Conservation (phyloP, 2,797 vertebrate species). For the Cryptoprocta ferox region DNA sequence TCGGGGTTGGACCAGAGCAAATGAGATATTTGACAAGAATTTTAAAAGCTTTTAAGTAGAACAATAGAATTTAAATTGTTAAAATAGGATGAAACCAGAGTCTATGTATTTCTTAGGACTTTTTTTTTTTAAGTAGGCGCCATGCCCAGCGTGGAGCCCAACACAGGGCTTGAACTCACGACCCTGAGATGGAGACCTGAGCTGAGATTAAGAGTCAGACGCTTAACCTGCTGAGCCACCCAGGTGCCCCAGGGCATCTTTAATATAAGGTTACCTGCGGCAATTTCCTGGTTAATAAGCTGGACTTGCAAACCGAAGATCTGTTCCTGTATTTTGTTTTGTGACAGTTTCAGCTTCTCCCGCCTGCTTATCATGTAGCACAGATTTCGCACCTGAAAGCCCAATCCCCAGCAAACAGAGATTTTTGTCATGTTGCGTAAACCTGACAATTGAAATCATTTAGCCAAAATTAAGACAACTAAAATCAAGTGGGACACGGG, state of each 20-base stretch:
- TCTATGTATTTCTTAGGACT: neutral
- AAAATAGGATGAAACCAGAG: conserved; percentile 30
- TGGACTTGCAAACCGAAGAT: conserved; percentile 96
- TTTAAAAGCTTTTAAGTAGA: conserved; percentile 46
- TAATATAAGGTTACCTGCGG: conserved; percentile 90
- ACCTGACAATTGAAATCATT: conserved; percentile 43
- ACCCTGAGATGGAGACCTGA: no score
- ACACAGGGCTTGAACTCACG: no score
- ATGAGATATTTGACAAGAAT: conserved; percentile 34
- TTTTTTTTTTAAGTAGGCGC: no score
- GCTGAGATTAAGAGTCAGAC: no score
- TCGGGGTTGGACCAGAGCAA: conserved; percentile 18
- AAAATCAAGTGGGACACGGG: neutral
- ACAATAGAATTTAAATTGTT: conserved; percentile 41
- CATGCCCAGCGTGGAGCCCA: no score
- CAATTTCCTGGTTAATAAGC: conserved; percentile 94
- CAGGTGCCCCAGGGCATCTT: neutral
- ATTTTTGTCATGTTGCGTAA: conserved; percentile 55
- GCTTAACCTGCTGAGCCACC: no score
- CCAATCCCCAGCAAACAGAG: conserved; percentile 56
- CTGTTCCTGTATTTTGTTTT: conserved; percentile 97
- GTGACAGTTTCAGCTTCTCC: conserved; percentile 97
- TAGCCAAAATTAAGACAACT: conserved; percentile 55
- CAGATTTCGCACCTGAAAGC: conserved; percentile 95
- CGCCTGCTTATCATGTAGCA: conserved; percentile 99